Base-by-base conservation (phyloP, 30 jellyfish, hydroid and myxozoan genomes). In the Euphysa ruthae region DNA sequence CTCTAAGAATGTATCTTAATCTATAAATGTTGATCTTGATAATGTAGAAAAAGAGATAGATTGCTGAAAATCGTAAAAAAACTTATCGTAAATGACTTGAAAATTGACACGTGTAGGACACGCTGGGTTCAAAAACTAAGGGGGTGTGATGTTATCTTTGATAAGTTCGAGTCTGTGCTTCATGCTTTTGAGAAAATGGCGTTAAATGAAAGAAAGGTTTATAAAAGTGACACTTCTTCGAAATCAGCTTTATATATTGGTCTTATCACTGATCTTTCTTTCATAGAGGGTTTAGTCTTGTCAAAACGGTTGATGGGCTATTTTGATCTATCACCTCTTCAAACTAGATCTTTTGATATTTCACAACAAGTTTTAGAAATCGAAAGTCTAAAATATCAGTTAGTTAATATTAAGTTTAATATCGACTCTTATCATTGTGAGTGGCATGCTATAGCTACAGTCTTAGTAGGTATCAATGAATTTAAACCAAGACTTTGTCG, bases 61-160 rank as follows among this genome's bases (percentile, higher is more conserved):
- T n/a, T n/a, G n/a, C n/a, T n/a, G n/a, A n/a, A n/a, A n/a, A n/a
- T n/a, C n/a, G n/a, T n/a, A n/a, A n/a, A n/a, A n/a, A n/a, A n/a
- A n/a, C n/a, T n/a, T n/a, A n/a, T n/a, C n/a, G n/a, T n/a, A n/a
- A n/a, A n/a, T n/a, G n/a, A n/a, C n/a, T n/a, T n/a, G n/a, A n/a
- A n/a, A n/a, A 57, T 58, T 34, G 85, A 56, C 35, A 72, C 63
- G 19, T 29, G 81, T 33, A 77, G 77, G 20, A 58, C 85, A 8
- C 71, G 81, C 1, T 77, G 92, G 69, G 29, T 65, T 15, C 75
- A 77, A 46, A 52, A 71, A 32, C 68, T 66, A 16, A 33, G 68
- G 35, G 84, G 92, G 8, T 32, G 73, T n/a, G 94, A 82, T 29
- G 75, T 49, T 16, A 49, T 80, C 25, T 28, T n/a, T 14, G 61